phyloP scores from a whole-genome alignment of 1,140 invertebrate genomes.

The Sinella curviseta region DNA sequence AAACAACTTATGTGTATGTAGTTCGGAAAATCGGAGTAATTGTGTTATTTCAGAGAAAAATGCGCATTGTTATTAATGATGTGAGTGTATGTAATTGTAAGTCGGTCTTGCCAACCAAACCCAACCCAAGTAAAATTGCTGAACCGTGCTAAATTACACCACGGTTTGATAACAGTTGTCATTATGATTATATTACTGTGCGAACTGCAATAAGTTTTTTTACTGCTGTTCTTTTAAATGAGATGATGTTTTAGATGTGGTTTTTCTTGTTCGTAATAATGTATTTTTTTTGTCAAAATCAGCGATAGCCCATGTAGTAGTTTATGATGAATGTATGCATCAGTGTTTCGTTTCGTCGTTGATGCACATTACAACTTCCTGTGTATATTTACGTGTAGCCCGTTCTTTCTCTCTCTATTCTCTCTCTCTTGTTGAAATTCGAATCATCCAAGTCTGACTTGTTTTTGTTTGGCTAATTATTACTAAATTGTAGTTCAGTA shows the following conservation, averaged over 20 bases:
- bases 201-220: neutral
- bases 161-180: too few species aligned
- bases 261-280: neutral
- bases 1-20: too few species aligned
- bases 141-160: neutral
- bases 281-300: neutral
- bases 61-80: too few species aligned
- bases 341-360: neutral
- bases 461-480: conserved; percentile 23
- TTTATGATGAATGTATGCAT: neutral
- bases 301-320: neutral
- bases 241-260: neutral
- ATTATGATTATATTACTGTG: neutral
- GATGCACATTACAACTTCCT: neutral
- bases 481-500: conserved; percentile 27
- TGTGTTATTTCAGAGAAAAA: neutral
- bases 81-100: neutral
- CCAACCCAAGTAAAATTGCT: neutral
- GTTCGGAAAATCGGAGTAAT: neutral
- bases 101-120: too few species aligned
- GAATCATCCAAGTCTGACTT: conserved; percentile 1
- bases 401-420: too few species aligned
- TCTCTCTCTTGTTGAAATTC: too few species aligned
- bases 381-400: too few species aligned
- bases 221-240: neutral